phyloP scores from a whole-genome alignment of 1,140 invertebrate species.

The Melanaphis sacchari region DNA sequence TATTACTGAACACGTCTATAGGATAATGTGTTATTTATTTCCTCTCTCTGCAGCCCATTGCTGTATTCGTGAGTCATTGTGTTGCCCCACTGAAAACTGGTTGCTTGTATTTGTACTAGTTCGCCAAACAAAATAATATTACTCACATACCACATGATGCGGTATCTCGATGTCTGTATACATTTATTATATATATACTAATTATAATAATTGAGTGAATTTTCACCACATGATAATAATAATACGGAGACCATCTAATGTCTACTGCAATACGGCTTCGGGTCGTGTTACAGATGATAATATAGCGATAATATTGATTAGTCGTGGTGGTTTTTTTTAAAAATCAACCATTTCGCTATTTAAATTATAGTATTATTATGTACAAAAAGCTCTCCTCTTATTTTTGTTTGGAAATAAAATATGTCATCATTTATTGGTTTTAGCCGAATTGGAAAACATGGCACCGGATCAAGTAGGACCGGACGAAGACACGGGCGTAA shows the following conservation, averaged over 20 bases:
- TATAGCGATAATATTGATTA: not conserved
- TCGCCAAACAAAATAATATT: not conserved
- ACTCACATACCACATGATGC: not conserved
- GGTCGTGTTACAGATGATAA: not conserved
- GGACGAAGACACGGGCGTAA: constrained; percentile 38
- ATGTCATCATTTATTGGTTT: constrained; percentile 28
- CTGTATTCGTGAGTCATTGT: constrained; percentile 25
- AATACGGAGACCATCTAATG: not conserved
- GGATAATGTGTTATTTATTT: not conserved
- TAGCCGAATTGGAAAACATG: constrained; percentile 46
- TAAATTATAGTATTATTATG: not conserved
- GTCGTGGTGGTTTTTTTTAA: not conserved
- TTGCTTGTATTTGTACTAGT: not conserved
- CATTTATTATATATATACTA: not conserved
- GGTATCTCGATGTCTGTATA: not conserved
- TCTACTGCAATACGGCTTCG: not conserved
- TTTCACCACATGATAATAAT: not conserved
- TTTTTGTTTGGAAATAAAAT: not conserved
- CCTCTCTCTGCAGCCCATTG: not conserved
- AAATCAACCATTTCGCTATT: not conserved
- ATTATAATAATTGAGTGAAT: not conserved
- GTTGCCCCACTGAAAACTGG: constrained; percentile 32
- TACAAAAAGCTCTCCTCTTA: not conserved
- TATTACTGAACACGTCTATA: not conserved
- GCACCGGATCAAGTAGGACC: constrained; percentile 51